Percentiles rank a stretch among this genome's conserved stretches.
Conservation (phyloP, 1,140 invertebrate genomes). For the Cydia fagiglandana region DNA sequence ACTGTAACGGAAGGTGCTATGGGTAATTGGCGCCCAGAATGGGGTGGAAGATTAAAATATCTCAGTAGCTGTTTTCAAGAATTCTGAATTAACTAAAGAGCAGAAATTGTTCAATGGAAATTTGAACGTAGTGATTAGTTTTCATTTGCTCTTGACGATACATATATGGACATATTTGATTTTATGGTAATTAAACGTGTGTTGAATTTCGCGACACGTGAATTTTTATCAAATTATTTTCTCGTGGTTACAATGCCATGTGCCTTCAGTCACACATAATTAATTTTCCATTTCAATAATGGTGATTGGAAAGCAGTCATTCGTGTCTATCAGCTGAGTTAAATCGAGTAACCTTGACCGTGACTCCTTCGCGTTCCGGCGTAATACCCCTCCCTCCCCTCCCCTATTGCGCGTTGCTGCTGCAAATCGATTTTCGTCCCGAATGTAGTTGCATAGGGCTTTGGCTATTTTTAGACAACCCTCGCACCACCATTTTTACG, state of each 20-base stretch:
- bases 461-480: constrained; percentile 33
- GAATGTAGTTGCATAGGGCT: constrained; percentile 34
- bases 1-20: constrained; percentile 1
- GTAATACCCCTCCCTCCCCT: constrained; percentile 43
- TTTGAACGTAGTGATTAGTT: too few relatives aligned
- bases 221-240: not conserved
- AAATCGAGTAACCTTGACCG: constrained; percentile 61
- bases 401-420: constrained; percentile 42
- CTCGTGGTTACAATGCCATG: not conserved
- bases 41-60: not conserved
- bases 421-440: constrained; percentile 50
- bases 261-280: not conserved
- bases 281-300: constrained; percentile 22
- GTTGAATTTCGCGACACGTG: not conserved
- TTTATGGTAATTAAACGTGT: not conserved
- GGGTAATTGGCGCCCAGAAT: not conserved
- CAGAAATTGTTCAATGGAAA: too few relatives aligned
- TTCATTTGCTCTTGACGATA: not conserved
- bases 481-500: not conserved
- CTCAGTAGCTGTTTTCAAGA: not conserved
- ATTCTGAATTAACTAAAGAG: too few relatives aligned
- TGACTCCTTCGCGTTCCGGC: constrained; percentile 49
- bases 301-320: constrained; percentile 46
- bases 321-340: constrained; percentile 40
- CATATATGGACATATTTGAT: not conserved